Evolutionary conservation across 2,888 invertebrate genomes (phyloP).

Genomic region (Aphidoletes aphidimyza): DNA sequence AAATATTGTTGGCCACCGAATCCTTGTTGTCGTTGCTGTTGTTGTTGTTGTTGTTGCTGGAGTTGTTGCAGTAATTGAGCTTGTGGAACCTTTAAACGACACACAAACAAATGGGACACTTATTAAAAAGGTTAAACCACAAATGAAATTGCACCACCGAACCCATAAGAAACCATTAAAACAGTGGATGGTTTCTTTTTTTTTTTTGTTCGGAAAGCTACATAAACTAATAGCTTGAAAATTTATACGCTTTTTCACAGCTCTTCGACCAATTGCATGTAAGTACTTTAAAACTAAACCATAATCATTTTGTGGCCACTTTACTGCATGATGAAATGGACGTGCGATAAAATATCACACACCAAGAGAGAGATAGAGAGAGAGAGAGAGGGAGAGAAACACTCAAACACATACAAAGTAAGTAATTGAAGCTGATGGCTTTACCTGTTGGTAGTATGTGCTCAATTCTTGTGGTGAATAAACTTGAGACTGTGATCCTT

Average conservation of each 20-base stretch:
- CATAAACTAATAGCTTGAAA: neutral
- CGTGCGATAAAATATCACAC: neutral
- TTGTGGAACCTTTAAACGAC: constrained; percentile 57
- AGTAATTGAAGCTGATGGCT: too few species aligned
- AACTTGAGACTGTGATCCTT: constrained; percentile 55
- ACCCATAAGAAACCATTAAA: too few species aligned
- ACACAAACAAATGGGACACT: neutral
- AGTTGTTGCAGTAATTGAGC: neutral
- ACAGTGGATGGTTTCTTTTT: too few species aligned
- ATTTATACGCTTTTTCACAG: neutral
- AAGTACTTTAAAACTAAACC: neutral
- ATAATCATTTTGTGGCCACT: too few species aligned
- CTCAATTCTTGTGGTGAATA: constrained; percentile 43
- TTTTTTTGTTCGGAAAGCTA: too few species aligned
- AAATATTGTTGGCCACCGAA: constrained; percentile 43
- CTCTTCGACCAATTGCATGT: neutral
- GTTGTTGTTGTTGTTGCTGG: constrained; percentile 55
- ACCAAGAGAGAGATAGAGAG: too few species aligned
- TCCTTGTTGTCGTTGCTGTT: constrained; percentile 58
- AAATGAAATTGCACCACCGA: too few species aligned
- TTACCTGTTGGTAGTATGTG: constrained; percentile 55
- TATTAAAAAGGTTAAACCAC: too few species aligned
- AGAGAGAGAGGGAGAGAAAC: too few species aligned
- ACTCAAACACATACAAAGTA: too few species aligned
- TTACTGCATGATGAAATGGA: neutral